Conservation (phyloP, 1,140 invertebrate genomes). For the Lithobius niger region DNA sequence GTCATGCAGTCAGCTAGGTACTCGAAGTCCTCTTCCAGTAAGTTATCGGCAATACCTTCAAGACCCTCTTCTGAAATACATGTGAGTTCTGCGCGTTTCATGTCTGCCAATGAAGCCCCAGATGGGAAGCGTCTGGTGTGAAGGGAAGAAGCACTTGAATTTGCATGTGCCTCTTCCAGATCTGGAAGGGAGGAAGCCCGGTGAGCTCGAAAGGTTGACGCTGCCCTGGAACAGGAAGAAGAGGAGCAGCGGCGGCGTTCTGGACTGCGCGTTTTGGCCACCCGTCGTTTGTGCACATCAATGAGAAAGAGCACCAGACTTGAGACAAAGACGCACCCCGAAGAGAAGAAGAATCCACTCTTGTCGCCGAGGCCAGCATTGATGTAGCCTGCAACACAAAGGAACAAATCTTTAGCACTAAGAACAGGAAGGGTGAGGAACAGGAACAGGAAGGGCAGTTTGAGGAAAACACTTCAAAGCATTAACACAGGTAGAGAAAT, state of each 20-base stretch:
- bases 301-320: constrained; percentile 63
- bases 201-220: background rate
- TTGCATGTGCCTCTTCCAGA: constrained; percentile 7
- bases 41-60: constrained; percentile 62
- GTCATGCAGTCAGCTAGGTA: constrained; percentile 63
- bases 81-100: constrained; percentile 48
- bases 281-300: constrained; percentile 54
- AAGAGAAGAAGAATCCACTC: constrained; percentile 67
- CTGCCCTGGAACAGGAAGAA: background rate
- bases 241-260: background rate
- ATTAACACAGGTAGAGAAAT: too few relatives aligned
- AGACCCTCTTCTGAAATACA: constrained; percentile 78
- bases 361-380: constrained; percentile 56
- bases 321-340: constrained; percentile 56
- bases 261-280: constrained; percentile 21
- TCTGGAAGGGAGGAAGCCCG: constrained; percentile 1
- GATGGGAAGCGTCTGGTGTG: background rate
- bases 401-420: too few relatives aligned
- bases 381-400: constrained; percentile 72
- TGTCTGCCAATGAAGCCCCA: constrained; percentile 1
- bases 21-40: constrained; percentile 62
- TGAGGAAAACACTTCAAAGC: too few relatives aligned
- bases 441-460: too few relatives aligned
- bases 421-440: too few relatives aligned
- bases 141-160: constrained; percentile 7